phyloP scores from a whole-genome alignment of 2,113 vertebrate species.

The Bolborhynchus lineola region DNA sequence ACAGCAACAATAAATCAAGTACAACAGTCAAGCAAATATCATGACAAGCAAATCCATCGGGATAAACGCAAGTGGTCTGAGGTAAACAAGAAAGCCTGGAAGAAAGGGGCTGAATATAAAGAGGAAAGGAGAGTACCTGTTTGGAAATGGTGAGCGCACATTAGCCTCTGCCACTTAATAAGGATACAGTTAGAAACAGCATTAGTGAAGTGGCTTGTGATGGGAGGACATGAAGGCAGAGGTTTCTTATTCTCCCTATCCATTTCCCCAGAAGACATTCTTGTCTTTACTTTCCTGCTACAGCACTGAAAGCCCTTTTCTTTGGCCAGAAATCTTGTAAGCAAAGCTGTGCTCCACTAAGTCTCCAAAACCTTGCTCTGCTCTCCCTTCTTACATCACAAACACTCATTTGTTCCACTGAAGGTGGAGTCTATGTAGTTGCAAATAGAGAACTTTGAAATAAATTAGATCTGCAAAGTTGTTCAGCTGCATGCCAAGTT shows the following conservation, averaged over 20 bases:
- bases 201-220: background rate
- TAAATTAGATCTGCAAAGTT: background rate
- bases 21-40: background rate
- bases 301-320: background rate
- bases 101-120: background rate
- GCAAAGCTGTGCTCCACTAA: background rate
- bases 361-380: background rate
- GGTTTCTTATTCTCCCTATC: background rate
- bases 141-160: background rate
- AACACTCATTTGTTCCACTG: background rate
- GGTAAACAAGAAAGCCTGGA: background rate
- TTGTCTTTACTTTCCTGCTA: background rate
- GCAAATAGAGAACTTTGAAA: background rate
- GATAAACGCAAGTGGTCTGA: background rate
- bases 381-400: background rate
- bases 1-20: background rate
- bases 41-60: background rate
- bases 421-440: background rate
- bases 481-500: background rate
- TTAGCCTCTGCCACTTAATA: background rate
- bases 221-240: background rate
- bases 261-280: background rate
- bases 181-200: background rate
- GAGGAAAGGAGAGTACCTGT: background rate
- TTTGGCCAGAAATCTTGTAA: background rate